phyloP scores from a whole-genome alignment of 2,797 vertebrate genomes.

The Podarcis siculus region DNA sequence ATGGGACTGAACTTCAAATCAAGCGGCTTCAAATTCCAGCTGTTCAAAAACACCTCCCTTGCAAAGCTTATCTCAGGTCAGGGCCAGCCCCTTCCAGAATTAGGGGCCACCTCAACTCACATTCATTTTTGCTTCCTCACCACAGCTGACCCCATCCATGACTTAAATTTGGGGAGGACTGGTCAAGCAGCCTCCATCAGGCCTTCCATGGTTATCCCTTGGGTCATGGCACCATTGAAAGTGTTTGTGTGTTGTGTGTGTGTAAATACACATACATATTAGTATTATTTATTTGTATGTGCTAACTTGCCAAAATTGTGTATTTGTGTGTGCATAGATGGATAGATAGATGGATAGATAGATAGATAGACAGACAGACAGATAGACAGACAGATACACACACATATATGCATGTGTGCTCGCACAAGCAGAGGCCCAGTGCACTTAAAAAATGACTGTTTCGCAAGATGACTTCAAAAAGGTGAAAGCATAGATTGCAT shows the following conservation, averaged over 20 bases:
- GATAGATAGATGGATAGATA: too few relatives aligned
- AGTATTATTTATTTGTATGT: neutral
- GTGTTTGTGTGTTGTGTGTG: neutral
- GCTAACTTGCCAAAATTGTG: neutral
- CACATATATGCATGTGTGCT: too few relatives aligned
- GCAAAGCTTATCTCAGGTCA: neutral
- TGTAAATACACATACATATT: too few relatives aligned
- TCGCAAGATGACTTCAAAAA: too few relatives aligned
- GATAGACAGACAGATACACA: too few relatives aligned
- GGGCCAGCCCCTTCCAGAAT: neutral
- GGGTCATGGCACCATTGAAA: too few relatives aligned
- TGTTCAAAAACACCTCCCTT: neutral
- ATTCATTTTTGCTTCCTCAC: neutral
- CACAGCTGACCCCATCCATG: neutral
- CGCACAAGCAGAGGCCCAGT: neutral
- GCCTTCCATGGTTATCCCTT: neutral
- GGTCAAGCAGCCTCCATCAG: neutral
- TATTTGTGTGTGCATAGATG: too few relatives aligned
- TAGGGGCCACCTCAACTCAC: neutral
- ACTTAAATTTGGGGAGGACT: neutral
- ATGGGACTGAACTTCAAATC: neutral
- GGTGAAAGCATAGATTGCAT: neutral
- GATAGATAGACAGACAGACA: too few relatives aligned
- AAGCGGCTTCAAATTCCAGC: neutral
- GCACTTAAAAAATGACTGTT: neutral